Evolutionary conservation across 2,797 vertebrate genomes (phyloP), one percentile per base, ranked within the genome.

Genomic region (Xiphorhynchus erythropygius): DNA sequence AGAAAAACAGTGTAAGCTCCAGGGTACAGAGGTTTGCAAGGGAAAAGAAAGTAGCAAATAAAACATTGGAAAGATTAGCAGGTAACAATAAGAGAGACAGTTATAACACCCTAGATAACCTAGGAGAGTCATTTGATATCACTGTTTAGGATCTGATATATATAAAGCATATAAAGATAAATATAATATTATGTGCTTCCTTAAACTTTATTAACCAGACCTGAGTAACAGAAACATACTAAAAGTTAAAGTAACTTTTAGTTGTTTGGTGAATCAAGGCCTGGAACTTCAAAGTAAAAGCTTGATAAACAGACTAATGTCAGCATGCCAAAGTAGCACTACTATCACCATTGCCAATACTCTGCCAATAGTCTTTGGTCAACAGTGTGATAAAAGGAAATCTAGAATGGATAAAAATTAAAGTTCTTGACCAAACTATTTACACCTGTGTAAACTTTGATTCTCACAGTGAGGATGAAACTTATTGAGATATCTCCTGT

Each of bases 1-100:
- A 96, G 67, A 93, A 91, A 91, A 95, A 64, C 60, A 77, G 9
- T 56, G 33, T 46, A 76, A 93, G 89, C 67, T 96, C 52, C 85
- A 76, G 90, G 83, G 90, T 86, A 88, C 1, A 1, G 42, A 68
- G 4, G 25, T 90, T 86, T 91, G 49, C 57, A 86, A 82, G 24
- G 69, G 30, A 73, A 91, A 90, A 89, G 37, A 82, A 79, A 88
- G 46, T 64, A 67, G 11, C 25, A 93, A 95, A 88, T 28, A 86
- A 94, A 92, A 81, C 28, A 59, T 52, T 68, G 49, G 42, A 88
- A 90, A 89, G 32, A 83, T 93, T 90, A 93, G 56, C 63, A 84
- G 91, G 70, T 5, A 91, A 47, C 65, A 94, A 53, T 63, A 80
- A 74, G 39, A 76, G 10, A 89, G 27, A 80, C 14, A 21, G 39